Percentiles rank a stretch among this genome's conserved stretches.
phyloP scores from a whole-genome alignment of 53 echinoderm and acorn worm species.

The Pentamera pediparva region DNA sequence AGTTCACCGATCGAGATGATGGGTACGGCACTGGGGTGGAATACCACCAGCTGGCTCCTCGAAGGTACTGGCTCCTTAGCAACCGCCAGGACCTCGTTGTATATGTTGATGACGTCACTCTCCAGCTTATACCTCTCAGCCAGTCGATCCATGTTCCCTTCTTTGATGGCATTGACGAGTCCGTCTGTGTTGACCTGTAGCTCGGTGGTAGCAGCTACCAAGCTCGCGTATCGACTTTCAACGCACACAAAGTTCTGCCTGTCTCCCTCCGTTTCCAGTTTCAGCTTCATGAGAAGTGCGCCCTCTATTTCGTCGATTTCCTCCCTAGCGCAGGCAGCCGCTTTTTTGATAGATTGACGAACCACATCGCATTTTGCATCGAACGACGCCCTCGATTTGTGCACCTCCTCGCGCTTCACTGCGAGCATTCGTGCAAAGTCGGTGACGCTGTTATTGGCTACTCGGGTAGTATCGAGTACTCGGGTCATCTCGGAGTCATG shows the following conservation, averaged over 20 bases:
- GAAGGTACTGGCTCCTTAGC: not conserved
- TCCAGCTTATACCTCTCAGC: not conserved
- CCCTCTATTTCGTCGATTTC: not conserved
- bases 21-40: not conserved
- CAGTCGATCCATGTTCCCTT: not conserved
- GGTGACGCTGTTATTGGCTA: not conserved
- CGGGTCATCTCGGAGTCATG: conserved; percentile 5
- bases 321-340: not conserved
- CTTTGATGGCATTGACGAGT: not conserved
- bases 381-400: not conserved
- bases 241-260: not conserved
- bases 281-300: not conserved
- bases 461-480: not conserved
- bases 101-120: not conserved
- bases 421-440: not conserved
- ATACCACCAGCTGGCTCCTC: not conserved
- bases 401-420: not conserved
- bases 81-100: not conserved
- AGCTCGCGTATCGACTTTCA: not conserved
- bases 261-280: not conserved
- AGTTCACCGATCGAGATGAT: conserved; percentile 1
- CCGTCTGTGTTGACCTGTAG: not conserved
- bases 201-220: not conserved
- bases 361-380: not conserved
- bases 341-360: not conserved